Percentiles rank a stretch among this genome's conserved stretches.
These are phyloP conservation scores for Cyaniris semiargus DNA, from an alignment of 2,888 invertebrate species.

Conservation along the genomic window DNA sequence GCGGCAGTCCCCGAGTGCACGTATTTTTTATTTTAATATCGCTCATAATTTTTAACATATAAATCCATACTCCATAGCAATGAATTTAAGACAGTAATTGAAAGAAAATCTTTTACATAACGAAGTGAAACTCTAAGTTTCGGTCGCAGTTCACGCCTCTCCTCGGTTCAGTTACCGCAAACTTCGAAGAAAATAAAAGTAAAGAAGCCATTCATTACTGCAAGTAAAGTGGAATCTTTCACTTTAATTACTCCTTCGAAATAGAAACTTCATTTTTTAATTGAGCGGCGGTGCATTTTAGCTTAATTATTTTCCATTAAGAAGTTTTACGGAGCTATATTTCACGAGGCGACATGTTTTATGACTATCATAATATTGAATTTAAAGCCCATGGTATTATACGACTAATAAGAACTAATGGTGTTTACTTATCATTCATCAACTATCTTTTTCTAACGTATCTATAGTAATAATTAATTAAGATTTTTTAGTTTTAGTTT, in stretches of 20 bases:
- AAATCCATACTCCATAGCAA: too few relatives aligned
- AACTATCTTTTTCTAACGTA: too few relatives aligned
- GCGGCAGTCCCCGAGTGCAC: too few relatives aligned
- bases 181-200: slow-evolving; percentile 11
- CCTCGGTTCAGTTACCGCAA: slow-evolving; percentile 4
- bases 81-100: neutral
- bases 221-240: slow-evolving; percentile 33
- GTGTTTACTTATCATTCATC: neutral
- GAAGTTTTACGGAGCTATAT: neutral
- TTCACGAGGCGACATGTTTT: neutral
- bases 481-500: too few relatives aligned
- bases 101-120: neutral
- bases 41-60: too few relatives aligned
- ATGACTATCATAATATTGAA: neutral
- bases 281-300: neutral
- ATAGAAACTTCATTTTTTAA: slow-evolving; percentile 22
- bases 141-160: slow-evolving; percentile 14
- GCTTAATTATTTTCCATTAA: slow-evolving; percentile 4
- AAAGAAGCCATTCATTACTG: slow-evolving; percentile 38
- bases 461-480: too few relatives aligned
- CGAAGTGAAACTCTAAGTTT: neutral
- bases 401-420: neutral
- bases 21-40: too few relatives aligned
- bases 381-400: neutral
- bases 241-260: slow-evolving; percentile 31